Evolutionary conservation across 2,797 vertebrate species (phyloP).

Genomic region (Gambelia wislizenii): DNA sequence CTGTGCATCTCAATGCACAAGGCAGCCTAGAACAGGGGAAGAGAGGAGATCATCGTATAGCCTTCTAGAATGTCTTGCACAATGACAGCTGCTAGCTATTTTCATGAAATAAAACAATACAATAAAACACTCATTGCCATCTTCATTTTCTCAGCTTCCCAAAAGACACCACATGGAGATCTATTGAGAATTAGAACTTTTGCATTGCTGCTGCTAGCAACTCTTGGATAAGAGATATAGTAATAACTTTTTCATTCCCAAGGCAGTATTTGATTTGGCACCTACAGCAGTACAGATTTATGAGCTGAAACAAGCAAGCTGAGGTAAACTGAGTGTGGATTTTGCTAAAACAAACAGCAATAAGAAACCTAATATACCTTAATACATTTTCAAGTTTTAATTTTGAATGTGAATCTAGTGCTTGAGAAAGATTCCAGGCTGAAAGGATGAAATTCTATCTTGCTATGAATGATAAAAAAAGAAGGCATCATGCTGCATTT

Average conservation of each 20-base stretch:
- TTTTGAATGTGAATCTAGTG: constrained; percentile 33
- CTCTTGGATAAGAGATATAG: constrained; percentile 13
- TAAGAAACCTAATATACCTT: constrained; percentile 10
- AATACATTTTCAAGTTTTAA: constrained; percentile 19
- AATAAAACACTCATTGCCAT: neutral
- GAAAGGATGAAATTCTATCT: neutral
- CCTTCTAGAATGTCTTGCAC: neutral
- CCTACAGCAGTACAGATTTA: constrained; percentile 4
- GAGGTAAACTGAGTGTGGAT: neutral
- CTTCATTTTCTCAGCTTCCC: neutral
- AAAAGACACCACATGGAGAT: constrained; percentile 4
- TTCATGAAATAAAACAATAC: neutral
- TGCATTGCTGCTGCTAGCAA: constrained; percentile 2
- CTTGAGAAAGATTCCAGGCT: constrained; percentile 10
- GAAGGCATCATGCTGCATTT: constrained; percentile 1
- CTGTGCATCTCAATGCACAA: neutral
- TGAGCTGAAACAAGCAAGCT: neutral
- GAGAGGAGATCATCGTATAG: neutral
- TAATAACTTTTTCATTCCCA: constrained; percentile 12
- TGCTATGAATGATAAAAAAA: constrained; percentile 26
- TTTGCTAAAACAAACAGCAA: constrained; percentile 11
- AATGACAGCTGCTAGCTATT: neutral
- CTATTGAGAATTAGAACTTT: neutral
- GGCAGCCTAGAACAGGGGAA: neutral
- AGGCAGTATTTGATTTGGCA: constrained; percentile 34